Conservation (phyloP, 2,113 vertebrate species). For the Sinosuthora webbiana region DNA sequence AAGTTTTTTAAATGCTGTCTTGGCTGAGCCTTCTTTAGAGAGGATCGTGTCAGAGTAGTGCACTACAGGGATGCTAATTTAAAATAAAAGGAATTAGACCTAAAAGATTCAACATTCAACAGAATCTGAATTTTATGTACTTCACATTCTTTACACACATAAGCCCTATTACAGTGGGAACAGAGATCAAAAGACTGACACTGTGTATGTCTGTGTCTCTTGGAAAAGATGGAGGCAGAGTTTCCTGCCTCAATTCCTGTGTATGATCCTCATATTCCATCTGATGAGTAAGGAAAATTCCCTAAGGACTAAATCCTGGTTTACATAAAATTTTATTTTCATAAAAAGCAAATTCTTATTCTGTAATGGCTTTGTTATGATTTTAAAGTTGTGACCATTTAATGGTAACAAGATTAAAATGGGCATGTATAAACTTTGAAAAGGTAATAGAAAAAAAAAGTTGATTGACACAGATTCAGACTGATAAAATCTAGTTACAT, state of each 20-base stretch:
- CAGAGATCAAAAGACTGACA: neutral
- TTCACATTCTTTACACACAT: neutral
- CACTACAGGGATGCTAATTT: neutral
- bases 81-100: neutral
- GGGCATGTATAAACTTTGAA: neutral
- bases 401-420: neutral
- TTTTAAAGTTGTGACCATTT: neutral
- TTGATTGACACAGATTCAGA: neutral
- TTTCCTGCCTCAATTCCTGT: neutral
- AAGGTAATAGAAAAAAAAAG: neutral
- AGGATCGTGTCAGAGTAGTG: neutral
- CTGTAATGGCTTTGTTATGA: neutral
- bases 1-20: neutral
- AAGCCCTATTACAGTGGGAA: neutral
- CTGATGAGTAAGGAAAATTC: neutral
- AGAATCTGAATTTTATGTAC: neutral
- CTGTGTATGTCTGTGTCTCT: neutral
- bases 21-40: neutral
- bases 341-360: neutral
- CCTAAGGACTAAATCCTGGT: neutral
- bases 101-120: neutral
- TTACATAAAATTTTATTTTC: neutral
- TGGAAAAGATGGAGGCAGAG: neutral
- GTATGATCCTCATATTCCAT: neutral
- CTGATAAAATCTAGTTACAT: neutral